Percentiles rank a stretch among this genome's conserved stretches.
phyloP scores from a whole-genome alignment of 2,797 vertebrate genomes.

The Octomys mimax region DNA sequence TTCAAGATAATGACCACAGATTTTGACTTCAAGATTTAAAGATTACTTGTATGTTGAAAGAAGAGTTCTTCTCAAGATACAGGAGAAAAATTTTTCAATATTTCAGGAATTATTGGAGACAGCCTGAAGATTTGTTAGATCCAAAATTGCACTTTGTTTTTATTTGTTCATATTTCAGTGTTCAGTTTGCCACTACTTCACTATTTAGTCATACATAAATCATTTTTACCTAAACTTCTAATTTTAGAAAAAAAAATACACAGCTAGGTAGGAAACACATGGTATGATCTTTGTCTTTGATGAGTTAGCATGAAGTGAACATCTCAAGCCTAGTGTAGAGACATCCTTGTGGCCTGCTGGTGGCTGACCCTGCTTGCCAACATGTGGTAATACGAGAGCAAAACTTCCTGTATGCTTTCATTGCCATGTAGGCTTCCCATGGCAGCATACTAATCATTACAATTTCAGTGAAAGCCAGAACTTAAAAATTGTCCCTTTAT shows the following conservation, averaged over 20 bases:
- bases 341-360: accelerated
- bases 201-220: neutral
- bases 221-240: neutral
- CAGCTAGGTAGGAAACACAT: neutral
- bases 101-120: neutral
- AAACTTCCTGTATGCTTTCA: neutral
- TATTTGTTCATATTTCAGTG: neutral
- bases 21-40: conserved; percentile 22
- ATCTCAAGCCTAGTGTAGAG: too few species aligned
- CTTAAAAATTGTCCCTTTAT: neutral
- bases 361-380: accelerated
- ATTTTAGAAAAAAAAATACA: neutral
- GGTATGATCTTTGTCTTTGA: neutral
- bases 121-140: neutral
- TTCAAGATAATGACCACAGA: neutral
- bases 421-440: neutral
- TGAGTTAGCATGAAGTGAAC: neutral
- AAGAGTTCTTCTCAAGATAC: neutral
- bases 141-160: neutral
- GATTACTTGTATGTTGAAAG: neutral
- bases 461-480: neutral
- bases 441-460: too few species aligned
- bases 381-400: too few species aligned
- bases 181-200: neutral
- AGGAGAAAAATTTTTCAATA: neutral